These are phyloP conservation scores for Acronicta aceris DNA, from an alignment of 2,888 invertebrate species.

Conservation along the genomic window DNA sequence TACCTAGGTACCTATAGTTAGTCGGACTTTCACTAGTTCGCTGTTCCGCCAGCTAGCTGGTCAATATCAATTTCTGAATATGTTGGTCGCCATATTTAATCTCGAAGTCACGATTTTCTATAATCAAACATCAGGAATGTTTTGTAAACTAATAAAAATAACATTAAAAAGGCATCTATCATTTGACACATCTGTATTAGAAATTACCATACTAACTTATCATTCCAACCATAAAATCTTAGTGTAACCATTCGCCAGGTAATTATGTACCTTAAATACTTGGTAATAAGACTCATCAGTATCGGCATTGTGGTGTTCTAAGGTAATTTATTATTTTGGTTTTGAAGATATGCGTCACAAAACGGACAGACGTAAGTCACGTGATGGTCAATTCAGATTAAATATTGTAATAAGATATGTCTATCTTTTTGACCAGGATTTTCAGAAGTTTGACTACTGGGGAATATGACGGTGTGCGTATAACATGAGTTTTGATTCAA, in stretches of 20 bases:
- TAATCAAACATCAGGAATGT: constrained; percentile 51
- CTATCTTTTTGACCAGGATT: constrained; percentile 19
- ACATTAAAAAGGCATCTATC: constrained; percentile 32
- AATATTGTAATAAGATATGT: constrained; percentile 47
- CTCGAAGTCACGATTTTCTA: constrained; percentile 48
- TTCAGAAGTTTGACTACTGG: constrained; percentile 28
- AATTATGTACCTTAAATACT: accelerated
- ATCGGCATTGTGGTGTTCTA: neutral
- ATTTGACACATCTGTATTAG: constrained; percentile 46
- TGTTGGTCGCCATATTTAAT: constrained; percentile 27
- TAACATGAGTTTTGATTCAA: no score
- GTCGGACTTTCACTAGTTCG: no score
- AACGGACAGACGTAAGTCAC: constrained; percentile 51
- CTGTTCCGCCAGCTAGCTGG: neutral
- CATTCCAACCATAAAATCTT: neutral
- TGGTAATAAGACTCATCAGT: neutral
- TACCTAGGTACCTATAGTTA: no score
- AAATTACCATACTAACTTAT: constrained; percentile 24
- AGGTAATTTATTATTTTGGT: constrained; percentile 6
- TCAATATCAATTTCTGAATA: neutral
- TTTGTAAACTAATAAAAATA: constrained; percentile 48
- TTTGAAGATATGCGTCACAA: constrained; percentile 47
- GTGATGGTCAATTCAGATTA: constrained; percentile 52
- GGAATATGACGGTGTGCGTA: neutral
- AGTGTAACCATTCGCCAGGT: neutral